Conservation (phyloP, 2,797 vertebrate species). For the Lacerta agilis region DNA sequence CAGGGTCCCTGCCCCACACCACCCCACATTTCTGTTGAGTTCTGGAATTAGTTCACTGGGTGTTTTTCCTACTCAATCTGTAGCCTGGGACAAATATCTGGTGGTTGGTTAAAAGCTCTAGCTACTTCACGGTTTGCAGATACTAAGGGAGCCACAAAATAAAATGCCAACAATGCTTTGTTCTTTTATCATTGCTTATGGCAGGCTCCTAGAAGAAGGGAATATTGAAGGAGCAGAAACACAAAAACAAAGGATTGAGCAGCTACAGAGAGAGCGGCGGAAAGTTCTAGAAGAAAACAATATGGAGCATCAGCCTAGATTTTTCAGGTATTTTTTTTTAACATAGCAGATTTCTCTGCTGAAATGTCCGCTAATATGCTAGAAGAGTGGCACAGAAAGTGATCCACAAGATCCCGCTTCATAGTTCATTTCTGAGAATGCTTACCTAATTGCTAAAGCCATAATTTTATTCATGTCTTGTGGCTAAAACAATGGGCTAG, state of each 20-base stretch:
- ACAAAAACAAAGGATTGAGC: slow-evolving; percentile 94
- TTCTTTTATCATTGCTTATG: slow-evolving; percentile 16
- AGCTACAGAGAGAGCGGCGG: slow-evolving; percentile 91
- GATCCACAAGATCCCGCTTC: background rate
- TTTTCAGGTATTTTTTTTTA: slow-evolving; percentile 87
- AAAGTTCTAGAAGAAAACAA: slow-evolving; percentile 88
- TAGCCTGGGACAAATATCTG: background rate
- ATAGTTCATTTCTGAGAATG: background rate
- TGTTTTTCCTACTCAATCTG: background rate
- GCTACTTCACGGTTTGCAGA: background rate
- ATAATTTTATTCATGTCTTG: background rate
- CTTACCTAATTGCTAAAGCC: background rate
- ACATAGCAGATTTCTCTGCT: background rate
- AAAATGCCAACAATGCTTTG: background rate
- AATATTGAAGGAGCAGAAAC: slow-evolving; percentile 89
- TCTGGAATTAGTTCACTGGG: background rate
- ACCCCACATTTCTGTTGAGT: background rate
- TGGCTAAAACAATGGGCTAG: background rate
- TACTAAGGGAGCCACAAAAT: background rate
- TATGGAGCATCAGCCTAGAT: slow-evolving; percentile 88
- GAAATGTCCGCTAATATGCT: background rate
- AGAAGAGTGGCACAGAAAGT: background rate
- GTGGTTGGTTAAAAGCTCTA: too few species aligned
- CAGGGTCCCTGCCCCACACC: background rate
- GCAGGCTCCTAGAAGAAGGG: slow-evolving; percentile 94